A percentile compares a stretch with the other conserved stretches of the same genome.
These are phyloP conservation scores for Megalopta genalis DNA, from an alignment of 1,140 invertebrate species.

Conservation along the genomic window DNA sequence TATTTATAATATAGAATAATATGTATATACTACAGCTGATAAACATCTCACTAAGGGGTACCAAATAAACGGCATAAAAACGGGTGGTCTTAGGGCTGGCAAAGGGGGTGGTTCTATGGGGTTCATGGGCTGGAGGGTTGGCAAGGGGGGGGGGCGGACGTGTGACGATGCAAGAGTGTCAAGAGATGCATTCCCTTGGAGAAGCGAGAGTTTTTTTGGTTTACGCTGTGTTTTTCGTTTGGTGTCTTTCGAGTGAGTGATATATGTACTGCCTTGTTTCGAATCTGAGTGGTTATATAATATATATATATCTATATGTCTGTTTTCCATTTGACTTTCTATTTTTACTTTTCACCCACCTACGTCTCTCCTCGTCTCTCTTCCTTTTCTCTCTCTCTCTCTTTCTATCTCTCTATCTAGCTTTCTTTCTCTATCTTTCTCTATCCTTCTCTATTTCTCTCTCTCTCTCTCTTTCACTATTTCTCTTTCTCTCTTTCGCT, in stretches of 20 bases:
- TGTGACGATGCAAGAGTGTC: slow-evolving; percentile 59
- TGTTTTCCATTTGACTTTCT: neutral
- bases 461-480: neutral
- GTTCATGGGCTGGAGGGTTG: neutral
- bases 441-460: neutral
- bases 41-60: slow-evolving; percentile 63
- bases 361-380: neutral
- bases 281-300: slow-evolving; percentile 47
- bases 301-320: too few relatives aligned
- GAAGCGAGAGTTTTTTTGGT: neutral
- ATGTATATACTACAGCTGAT: slow-evolving; percentile 54
- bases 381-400: neutral
- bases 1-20: neutral
- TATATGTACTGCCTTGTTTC: slow-evolving; percentile 36
- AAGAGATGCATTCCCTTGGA: slow-evolving; percentile 56
- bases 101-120: too few relatives aligned
- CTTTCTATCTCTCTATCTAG: neutral
- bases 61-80: slow-evolving; percentile 36
- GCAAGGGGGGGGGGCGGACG: slow-evolving; percentile 16
- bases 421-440: neutral
- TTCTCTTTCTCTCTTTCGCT: neutral
- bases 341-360: neutral
- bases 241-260: slow-evolving; percentile 39
- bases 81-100: slow-evolving; percentile 13
- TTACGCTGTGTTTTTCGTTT: slow-evolving; percentile 29